Evolutionary conservation across 1,140 invertebrate genomes (phyloP).

Genomic region (Calliphora vicina): DNA sequence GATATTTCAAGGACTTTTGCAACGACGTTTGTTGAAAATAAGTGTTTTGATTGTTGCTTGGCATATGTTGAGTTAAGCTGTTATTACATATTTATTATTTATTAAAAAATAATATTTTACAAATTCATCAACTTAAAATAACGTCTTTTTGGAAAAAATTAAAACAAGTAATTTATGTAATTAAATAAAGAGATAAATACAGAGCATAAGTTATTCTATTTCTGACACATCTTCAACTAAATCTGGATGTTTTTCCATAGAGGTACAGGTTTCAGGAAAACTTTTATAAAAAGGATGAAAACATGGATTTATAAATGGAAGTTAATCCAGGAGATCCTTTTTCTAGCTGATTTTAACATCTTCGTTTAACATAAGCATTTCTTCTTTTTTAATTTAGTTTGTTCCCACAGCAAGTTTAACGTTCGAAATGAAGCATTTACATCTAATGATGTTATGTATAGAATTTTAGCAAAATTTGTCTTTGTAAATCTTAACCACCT

Average conservation of each 20-base stretch:
- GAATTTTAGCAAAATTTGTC: neutral
- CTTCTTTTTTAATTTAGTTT: neutral
- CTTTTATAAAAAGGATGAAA: constrained; percentile 21
- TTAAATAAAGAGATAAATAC: no score
- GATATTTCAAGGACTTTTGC: no score
- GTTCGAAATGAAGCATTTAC: neutral
- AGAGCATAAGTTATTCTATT: neutral
- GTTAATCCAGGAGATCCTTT: constrained; percentile 8
- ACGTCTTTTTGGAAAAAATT: no score
- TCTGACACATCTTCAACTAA: neutral
- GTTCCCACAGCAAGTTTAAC: neutral
- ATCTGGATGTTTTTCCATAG: neutral
- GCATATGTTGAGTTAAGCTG: no score
- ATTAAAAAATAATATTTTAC: no score
- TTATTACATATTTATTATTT: no score
- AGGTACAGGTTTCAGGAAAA: neutral
- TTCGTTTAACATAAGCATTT: neutral
- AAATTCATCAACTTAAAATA: no score
- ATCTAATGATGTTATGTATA: neutral
- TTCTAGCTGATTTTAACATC: constrained; percentile 9
- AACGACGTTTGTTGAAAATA: no score
- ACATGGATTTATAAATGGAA: neutral
- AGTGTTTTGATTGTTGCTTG: no score
- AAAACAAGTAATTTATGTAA: no score
- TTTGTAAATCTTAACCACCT: constrained; percentile 8